These are phyloP conservation scores for Gisinianus flammeolus DNA, from an alignment of 2,888 invertebrate genomes.

Conservation along the genomic window DNA sequence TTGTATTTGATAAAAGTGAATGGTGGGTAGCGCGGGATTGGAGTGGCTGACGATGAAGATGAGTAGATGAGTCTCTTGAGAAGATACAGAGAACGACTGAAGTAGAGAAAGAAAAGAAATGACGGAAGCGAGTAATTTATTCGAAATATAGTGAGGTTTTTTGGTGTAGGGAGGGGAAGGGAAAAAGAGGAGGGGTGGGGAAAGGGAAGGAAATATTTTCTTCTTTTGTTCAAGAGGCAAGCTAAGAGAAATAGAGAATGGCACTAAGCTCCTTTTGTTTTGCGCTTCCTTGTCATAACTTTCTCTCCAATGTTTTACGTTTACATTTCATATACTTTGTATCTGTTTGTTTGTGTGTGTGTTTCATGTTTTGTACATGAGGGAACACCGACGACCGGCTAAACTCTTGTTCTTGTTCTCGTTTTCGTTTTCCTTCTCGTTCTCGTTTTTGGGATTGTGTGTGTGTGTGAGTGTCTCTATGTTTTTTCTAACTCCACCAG, in stretches of 20 bases:
- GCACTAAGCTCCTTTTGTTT: slow-evolving; percentile 26
- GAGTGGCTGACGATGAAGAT: background rate
- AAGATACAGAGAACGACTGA: background rate
- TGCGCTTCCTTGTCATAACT: slow-evolving; percentile 19
- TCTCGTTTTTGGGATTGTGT: background rate
- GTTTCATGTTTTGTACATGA: background rate
- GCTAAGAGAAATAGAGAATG: background rate
- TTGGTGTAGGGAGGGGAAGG: no score
- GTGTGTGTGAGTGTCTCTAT: background rate
- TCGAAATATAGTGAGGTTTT: slow-evolving; percentile 17
- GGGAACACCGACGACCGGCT: background rate
- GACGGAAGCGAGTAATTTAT: slow-evolving; percentile 7
- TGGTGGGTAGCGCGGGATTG: no score
- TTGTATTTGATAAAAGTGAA: background rate
- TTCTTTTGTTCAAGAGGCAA: slow-evolving; percentile 16
- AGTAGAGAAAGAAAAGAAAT: background rate
- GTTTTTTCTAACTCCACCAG: background rate
- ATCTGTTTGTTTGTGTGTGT: no score
- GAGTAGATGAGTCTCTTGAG: slow-evolving; percentile 19
- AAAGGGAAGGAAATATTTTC: slow-evolving; percentile 21
- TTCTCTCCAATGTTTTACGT: background rate
- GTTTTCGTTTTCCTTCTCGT: background rate
- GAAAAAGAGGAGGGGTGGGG: background rate
- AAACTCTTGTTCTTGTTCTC: background rate
- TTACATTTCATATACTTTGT: background rate